Evolutionary conservation across 2,797 vertebrate species (phyloP).

Genomic region (Holocentrus rufus): DNA sequence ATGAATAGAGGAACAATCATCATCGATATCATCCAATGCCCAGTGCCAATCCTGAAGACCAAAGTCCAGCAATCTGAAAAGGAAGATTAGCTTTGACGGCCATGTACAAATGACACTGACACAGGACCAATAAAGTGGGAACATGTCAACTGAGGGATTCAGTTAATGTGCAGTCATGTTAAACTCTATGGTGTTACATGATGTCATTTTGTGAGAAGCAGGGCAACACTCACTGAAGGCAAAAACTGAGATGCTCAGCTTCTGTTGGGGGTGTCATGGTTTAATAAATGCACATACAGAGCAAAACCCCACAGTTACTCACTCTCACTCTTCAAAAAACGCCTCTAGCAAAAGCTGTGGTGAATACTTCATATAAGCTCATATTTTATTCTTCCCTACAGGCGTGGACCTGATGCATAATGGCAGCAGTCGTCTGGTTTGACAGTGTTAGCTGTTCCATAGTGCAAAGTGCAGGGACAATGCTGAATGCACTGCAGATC

Average conservation of each 20-base stretch:
- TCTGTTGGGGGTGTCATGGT: neutral
- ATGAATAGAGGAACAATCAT: slow-evolving; percentile 92
- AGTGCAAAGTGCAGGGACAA: neutral
- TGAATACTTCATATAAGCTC: neutral
- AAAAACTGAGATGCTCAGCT: slow-evolving; percentile 7
- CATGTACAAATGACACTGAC: neutral
- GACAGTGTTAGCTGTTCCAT: neutral
- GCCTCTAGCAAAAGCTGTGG: neutral
- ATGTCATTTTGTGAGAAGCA: neutral
- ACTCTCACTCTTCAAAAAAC: slow-evolving; percentile 4
- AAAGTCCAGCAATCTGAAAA: slow-evolving; percentile 93
- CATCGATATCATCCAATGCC: slow-evolving; percentile 95
- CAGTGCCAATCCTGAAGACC: slow-evolving; percentile 96
- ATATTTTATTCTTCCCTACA: neutral
- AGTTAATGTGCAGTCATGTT: neutral
- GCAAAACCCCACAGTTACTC: neutral
- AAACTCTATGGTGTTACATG: neutral
- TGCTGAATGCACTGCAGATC: neutral
- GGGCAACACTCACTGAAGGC: neutral
- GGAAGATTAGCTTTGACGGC: slow-evolving; percentile 79
- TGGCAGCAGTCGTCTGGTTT: neutral
- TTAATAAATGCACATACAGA: neutral
- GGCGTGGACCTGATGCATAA: neutral
- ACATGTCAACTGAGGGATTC: neutral
- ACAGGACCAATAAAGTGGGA: neutral